A percentile compares a stretch with the other conserved stretches of the same genome.
These are phyloP conservation scores for Tautogolabrus adspersus DNA, from an alignment of 2,113 vertebrate genomes.

Conservation along the genomic window DNA sequence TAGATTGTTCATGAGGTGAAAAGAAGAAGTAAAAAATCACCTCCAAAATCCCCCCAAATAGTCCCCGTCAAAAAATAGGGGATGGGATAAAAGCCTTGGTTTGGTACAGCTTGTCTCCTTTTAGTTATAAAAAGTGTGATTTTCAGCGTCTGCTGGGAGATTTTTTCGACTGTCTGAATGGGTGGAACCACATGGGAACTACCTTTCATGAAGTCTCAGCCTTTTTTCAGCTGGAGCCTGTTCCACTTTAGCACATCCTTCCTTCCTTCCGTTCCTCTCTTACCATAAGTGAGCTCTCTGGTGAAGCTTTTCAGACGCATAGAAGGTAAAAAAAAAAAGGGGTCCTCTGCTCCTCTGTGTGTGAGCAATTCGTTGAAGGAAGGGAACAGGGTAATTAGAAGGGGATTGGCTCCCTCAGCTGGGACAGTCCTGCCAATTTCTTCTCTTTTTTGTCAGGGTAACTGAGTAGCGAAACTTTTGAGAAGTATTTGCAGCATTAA, in stretches of 20 bases:
- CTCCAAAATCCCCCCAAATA: slow-evolving; percentile 20
- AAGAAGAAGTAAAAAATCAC: neutral
- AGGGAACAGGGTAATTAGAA: slow-evolving; percentile 56
- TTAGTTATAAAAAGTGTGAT: slow-evolving; percentile 52
- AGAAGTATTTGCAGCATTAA: slow-evolving; percentile 28
- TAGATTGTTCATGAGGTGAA: neutral
- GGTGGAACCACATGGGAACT: slow-evolving; percentile 57
- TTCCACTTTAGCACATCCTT: slow-evolving; percentile 65
- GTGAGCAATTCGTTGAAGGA: slow-evolving; percentile 39
- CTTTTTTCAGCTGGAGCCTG: slow-evolving; percentile 56
- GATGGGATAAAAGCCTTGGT: slow-evolving; percentile 31
- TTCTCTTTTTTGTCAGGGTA: slow-evolving; percentile 31
- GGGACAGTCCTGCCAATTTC: slow-evolving; percentile 60
- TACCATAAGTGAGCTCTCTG: slow-evolving; percentile 53
- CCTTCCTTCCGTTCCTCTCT: slow-evolving; percentile 42
- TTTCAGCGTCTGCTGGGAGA: slow-evolving; percentile 56
- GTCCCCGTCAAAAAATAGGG: neutral
- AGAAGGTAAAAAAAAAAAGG: slow-evolving; percentile 6
- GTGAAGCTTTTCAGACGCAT: slow-evolving; percentile 39
- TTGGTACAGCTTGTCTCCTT: slow-evolving; percentile 46
- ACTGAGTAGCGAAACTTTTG: slow-evolving; percentile 28
- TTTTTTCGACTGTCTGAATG: slow-evolving; percentile 58
- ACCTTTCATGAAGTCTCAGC: slow-evolving; percentile 57
- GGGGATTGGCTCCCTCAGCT: slow-evolving; percentile 47
- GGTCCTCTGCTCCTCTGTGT: slow-evolving; percentile 49